A percentile compares a stretch with the other conserved stretches of the same genome.
phyloP scores from a whole-genome alignment of 2,797 vertebrate species.

The Pangasius sanitwongsei region DNA sequence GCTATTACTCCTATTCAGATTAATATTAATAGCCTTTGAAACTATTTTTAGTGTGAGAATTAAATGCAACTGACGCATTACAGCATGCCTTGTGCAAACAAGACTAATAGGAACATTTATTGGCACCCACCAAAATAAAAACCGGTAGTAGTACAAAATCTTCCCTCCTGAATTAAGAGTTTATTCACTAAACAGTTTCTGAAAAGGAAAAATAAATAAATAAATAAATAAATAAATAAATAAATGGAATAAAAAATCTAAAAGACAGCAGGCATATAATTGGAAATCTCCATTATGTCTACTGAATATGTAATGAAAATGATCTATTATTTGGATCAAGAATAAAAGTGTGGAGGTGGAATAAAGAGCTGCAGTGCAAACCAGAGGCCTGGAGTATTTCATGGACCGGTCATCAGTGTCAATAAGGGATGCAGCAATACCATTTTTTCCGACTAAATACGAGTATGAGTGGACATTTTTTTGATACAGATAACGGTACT shows the following conservation, averaged over 20 bases:
- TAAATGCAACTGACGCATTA: background rate
- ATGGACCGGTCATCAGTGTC: background rate
- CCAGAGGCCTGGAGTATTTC: conserved; percentile 13
- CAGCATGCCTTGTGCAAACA: background rate
- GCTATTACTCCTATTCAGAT: background rate
- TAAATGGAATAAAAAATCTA: background rate
- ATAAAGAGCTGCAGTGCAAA: conserved; percentile 27
- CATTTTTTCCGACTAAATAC: background rate
- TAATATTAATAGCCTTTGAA: background rate
- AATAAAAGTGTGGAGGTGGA: conserved; percentile 28
- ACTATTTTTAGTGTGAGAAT: background rate
- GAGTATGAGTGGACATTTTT: background rate
- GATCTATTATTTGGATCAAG: conserved; percentile 12
- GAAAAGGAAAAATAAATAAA: background rate
- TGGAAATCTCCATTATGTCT: conserved; percentile 23
- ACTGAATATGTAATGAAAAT: conserved; percentile 22
- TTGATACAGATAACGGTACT: background rate
- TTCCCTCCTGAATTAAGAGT: background rate
- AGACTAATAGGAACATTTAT: conserved; percentile 12
- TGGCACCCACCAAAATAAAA: background rate
- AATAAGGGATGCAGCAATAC: background rate
- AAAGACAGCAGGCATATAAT: background rate
- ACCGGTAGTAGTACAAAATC: background rate
- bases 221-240: background rate
- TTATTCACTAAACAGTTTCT: background rate